Percentiles rank a stretch among this genome's conserved stretches.
phyloP scores from a whole-genome alignment of 2,797 vertebrate species.

The Pseudochirops corinnae region DNA sequence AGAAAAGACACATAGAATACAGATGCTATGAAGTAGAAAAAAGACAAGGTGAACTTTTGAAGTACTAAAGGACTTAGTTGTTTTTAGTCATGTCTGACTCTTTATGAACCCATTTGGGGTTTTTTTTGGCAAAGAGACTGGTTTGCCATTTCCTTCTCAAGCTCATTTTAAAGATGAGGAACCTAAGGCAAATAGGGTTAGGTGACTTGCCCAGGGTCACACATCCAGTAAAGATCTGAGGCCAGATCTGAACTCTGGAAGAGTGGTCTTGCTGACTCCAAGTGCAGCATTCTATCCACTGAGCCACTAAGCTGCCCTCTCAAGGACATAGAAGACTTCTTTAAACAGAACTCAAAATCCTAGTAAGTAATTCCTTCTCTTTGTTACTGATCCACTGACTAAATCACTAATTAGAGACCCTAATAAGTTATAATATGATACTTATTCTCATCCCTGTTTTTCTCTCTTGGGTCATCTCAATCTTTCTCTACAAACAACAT shows the following conservation, averaged over 20 bases:
- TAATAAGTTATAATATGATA: neutral
- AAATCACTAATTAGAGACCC: neutral
- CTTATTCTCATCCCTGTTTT: neutral
- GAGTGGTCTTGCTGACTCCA: neutral
- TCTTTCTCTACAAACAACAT: neutral
- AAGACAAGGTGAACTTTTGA: neutral
- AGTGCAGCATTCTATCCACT: neutral
- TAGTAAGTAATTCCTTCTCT: neutral
- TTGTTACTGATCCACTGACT: neutral
- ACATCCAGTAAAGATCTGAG: neutral
- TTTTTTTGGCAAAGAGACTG: neutral
- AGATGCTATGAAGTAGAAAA: neutral
- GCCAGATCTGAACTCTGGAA: neutral
- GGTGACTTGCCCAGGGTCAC: neutral
- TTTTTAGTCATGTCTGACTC: neutral
- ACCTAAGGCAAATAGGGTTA: neutral
- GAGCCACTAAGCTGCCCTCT: neutral
- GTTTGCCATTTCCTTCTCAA: neutral
- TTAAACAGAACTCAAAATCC: neutral
- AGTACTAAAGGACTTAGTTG: neutral
- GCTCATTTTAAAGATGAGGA: neutral
- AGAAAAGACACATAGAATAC: neutral
- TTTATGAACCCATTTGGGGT: neutral
- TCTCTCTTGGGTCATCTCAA: neutral
- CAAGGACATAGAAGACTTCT: neutral